Base-by-base conservation (phyloP, 2,797 vertebrate genomes). In the Momotus momota region DNA sequence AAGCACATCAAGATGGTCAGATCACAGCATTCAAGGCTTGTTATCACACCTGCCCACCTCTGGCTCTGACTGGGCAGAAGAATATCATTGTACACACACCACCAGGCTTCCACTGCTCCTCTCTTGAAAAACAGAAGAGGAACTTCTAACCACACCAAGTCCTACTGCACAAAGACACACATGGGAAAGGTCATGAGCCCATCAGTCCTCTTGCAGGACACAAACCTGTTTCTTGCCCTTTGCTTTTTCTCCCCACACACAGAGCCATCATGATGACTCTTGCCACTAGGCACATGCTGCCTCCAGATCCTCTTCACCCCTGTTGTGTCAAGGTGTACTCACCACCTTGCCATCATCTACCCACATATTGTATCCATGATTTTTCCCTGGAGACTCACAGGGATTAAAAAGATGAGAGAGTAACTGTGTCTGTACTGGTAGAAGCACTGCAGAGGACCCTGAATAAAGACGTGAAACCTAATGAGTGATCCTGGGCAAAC, bases 111-210 rank as follows among this genome's bases (percentile, higher is more conserved):
- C 15, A 65, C 55, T 43, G n/a, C n/a, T 84, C 10, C 17, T 16
- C 21, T 65, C 21, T 57, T 48, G 12, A 55, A 58, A 83, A 64
- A 66, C 7, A 22, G 21, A 55, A 61, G 7, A 57, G 20, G 16
- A 85, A 78, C 5, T 8, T 35, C 0, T 0, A 70, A 40, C 23
- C 0, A 0, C 2, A 8, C 15, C 70, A 84, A 55, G 7, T 5
- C 3, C 12, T 7, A 4, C 57, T 29, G 46, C 0, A 0, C 55
- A 61, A 74, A 91, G 45, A 43, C 15, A 27, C 9, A 22, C 15
- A 35, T 0, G 1, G 33, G 14, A 77, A 33, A 51, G 4, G 8
- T 57, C 12, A 33, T 35, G 51, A 78, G 29, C 14, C 20, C 38
- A 25, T 20, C 33, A 60, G 20, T 10, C 33, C 23, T 22, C 51